Conservation (phyloP, 2,888 invertebrate species). For the Eledone cirrhosa region DNA sequence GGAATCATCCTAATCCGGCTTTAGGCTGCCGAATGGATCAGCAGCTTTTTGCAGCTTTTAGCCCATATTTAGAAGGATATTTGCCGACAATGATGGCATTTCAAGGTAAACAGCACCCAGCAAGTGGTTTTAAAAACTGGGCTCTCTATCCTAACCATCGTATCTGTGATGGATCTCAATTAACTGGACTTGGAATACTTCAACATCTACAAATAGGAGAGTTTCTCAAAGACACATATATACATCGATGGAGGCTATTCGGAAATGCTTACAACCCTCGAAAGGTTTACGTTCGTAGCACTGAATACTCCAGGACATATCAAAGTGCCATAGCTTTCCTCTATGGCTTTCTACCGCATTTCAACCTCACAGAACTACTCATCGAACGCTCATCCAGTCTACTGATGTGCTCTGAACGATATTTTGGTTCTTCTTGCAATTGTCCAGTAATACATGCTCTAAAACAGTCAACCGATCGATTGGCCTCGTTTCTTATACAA, state of each 20-base stretch:
- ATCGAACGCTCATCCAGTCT: constrained; percentile 66
- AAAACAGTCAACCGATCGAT: constrained; percentile 40
- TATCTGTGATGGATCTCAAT: constrained; percentile 81
- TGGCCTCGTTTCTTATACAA: constrained; percentile 59
- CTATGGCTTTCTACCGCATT: constrained; percentile 77
- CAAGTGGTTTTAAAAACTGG: constrained; percentile 49
- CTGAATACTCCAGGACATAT: constrained; percentile 87
- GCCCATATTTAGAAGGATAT: constrained; percentile 25
- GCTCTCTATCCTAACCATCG: constrained; percentile 51
- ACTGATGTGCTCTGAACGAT: constrained; percentile 75
- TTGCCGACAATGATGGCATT: constrained; percentile 25
- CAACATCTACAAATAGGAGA: constrained; percentile 85
- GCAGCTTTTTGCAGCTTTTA: constrained; percentile 22
- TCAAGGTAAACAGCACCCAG: constrained; percentile 69
- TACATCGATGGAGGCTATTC: constrained; percentile 57
- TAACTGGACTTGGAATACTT: constrained; percentile 82
- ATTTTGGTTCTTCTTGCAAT: constrained; percentile 79
- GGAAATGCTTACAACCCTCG: constrained; percentile 57
- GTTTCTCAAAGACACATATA: constrained; percentile 69
- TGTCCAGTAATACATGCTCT: constrained; percentile 77
- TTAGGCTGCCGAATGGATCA: constrained; percentile 76
- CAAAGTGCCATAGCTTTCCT: constrained; percentile 87
- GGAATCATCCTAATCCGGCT: constrained; percentile 74
- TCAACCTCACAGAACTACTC: constrained; percentile 74
- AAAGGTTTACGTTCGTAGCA: constrained; percentile 76